Conservation (phyloP, 2,797 vertebrate genomes). For the Florisuga fusca region DNA sequence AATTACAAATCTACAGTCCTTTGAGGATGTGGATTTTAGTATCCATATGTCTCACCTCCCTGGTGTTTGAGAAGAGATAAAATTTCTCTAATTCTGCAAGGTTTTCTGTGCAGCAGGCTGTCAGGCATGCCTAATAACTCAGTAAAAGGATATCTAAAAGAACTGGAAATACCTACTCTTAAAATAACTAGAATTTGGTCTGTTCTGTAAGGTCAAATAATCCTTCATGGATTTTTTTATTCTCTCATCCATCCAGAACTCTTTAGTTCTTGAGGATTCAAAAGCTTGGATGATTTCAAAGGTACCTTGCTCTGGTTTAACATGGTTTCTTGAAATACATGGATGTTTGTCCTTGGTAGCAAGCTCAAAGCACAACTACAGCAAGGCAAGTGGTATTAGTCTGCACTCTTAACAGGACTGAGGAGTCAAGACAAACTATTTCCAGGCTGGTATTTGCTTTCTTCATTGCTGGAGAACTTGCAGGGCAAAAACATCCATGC, state of each 20-base stretch:
- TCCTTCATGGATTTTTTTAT: neutral
- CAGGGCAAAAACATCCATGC: neutral
- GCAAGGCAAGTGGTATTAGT: neutral
- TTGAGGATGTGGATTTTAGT: constrained; percentile 41
- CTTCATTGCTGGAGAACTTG: neutral
- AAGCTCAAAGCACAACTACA: neutral
- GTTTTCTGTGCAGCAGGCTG: neutral
- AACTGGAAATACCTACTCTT: neutral
- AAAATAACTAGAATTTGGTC: neutral
- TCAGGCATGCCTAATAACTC: neutral
- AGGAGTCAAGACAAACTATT: neutral
- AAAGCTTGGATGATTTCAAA: neutral
- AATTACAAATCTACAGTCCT: constrained; percentile 45
- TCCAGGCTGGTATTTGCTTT: neutral
- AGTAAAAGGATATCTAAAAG: neutral
- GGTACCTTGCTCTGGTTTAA: neutral
- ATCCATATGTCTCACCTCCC: neutral
- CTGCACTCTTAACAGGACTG: neutral
- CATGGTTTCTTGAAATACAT: neutral
- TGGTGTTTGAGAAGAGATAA: constrained; percentile 29
- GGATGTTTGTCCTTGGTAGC: neutral
- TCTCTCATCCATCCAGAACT: neutral
- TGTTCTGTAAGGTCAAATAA: neutral
- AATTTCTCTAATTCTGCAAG: constrained; percentile 2
- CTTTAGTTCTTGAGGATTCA: neutral